Evolutionary conservation across 2,797 vertebrate genomes (phyloP).

Genomic region (Gallinago nigripennis): DNA sequence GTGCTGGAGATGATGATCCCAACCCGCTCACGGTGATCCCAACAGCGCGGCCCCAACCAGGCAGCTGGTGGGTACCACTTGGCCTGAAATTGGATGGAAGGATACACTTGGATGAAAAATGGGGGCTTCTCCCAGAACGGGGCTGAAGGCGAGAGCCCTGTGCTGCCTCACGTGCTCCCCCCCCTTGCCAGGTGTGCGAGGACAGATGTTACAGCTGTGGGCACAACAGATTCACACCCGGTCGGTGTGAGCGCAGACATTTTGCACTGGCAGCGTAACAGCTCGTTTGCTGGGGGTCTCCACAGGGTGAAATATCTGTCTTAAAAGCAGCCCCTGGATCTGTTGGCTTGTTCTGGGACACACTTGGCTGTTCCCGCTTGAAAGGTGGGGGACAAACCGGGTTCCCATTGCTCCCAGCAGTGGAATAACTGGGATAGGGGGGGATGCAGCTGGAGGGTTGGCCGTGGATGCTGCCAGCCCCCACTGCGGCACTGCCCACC

Average conservation of each 20-base stretch:
- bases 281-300: background rate
- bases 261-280: background rate
- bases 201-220: background rate
- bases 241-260: background rate
- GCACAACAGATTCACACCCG: rapidly evolving
- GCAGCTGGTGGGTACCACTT: background rate
- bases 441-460: background rate
- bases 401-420: background rate
- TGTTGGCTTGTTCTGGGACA: background rate
- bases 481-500: rapidly evolving
- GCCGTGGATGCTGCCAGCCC: background rate
- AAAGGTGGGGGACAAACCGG: background rate
- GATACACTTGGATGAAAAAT: background rate
- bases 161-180: rapidly evolving
- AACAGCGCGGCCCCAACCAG: rapidly evolving
- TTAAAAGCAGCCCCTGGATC: background rate
- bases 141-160: background rate
- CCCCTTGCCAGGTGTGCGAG: background rate
- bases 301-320: background rate
- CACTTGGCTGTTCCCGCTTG: background rate
- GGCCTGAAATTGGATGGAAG: background rate
- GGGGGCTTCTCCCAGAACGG: background rate
- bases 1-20: background rate
- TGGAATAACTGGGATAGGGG: background rate
- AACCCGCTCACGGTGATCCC: rapidly evolving